Conservation (phyloP, 2,113 vertebrate species). For the Gymnocephalus cernua region DNA sequence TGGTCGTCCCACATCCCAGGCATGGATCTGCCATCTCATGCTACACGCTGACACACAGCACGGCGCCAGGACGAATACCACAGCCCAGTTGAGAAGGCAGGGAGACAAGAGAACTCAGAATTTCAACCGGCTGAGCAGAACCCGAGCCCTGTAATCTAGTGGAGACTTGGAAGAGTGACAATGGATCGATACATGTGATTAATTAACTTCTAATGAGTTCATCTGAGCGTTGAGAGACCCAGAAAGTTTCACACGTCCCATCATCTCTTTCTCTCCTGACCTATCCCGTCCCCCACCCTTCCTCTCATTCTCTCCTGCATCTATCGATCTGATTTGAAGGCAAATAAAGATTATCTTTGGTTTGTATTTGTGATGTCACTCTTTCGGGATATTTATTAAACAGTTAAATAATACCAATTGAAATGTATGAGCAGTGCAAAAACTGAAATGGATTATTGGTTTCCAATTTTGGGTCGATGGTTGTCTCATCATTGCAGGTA, state of each 20-base stretch:
- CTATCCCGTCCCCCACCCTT: constrained; percentile 17
- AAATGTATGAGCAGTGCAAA: constrained; percentile 18
- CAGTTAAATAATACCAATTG: constrained; percentile 14
- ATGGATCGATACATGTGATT: constrained; percentile 84
- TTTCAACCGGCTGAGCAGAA: constrained; percentile 68
- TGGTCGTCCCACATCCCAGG: constrained; percentile 22
- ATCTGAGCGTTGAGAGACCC: constrained; percentile 76
- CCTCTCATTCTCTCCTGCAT: background rate
- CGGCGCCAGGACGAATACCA: constrained; percentile 63
- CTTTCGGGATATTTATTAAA: background rate
- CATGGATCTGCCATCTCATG: constrained; percentile 59
- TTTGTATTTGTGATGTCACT: constrained; percentile 27
- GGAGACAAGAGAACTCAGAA: constrained; percentile 49
- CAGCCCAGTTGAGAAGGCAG: constrained; percentile 12
- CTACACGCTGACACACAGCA: constrained; percentile 56
- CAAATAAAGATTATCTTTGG: constrained; percentile 42
- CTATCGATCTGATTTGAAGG: constrained; percentile 26
- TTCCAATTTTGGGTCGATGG: constrained; percentile 8
- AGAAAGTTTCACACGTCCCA: constrained; percentile 74
- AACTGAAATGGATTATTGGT: constrained; percentile 38
- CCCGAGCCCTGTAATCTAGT: constrained; percentile 67
- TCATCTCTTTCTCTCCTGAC: constrained; percentile 50
- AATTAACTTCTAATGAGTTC: constrained; percentile 89
- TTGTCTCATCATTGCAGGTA: background rate
- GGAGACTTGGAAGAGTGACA: constrained; percentile 79